phyloP scores from a whole-genome alignment of 1,140 invertebrate species.

The Maniola jurtina region DNA sequence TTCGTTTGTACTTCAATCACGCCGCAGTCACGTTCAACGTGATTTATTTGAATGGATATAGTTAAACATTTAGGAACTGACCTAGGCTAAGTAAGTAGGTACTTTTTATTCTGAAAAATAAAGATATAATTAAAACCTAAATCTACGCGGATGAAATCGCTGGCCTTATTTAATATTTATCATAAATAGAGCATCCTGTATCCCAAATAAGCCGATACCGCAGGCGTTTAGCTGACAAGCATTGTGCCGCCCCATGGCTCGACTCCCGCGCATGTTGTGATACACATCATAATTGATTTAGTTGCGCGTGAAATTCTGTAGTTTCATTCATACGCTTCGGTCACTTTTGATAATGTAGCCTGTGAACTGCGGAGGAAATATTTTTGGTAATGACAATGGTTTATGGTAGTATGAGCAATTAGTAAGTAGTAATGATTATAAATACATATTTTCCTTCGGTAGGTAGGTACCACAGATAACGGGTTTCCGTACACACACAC shows the following conservation, averaged over 20 bases:
- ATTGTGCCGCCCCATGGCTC: constrained; percentile 54
- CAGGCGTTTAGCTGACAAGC: constrained; percentile 70
- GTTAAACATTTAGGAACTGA: too few relatives aligned
- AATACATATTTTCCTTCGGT: not conserved
- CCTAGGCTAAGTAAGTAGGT: too few relatives aligned
- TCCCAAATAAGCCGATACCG: constrained; percentile 57
- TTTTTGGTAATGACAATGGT: constrained; percentile 11
- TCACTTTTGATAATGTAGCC: constrained; percentile 44
- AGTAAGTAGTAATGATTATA: not conserved
- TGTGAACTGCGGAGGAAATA: constrained; percentile 1
- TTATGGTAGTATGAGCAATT: constrained; percentile 9
- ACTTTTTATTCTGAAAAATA: too few relatives aligned
- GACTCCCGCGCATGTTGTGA: constrained; percentile 52
- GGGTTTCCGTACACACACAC: too few relatives aligned
- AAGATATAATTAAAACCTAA: too few relatives aligned
- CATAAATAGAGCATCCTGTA: constrained; percentile 33
- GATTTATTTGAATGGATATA: too few relatives aligned
- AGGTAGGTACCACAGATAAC: not conserved
- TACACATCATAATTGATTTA: constrained; percentile 65
- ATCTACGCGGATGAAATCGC: too few relatives aligned
- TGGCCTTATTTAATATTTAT: too few relatives aligned
- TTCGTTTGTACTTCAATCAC: too few relatives aligned
- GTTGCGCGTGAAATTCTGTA: constrained; percentile 66
- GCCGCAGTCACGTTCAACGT: too few relatives aligned
- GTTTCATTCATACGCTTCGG: constrained; percentile 50